These are phyloP conservation scores for Otocyon megalotis DNA, from an alignment of 2,113 vertebrate species.

Conservation along the genomic window DNA sequence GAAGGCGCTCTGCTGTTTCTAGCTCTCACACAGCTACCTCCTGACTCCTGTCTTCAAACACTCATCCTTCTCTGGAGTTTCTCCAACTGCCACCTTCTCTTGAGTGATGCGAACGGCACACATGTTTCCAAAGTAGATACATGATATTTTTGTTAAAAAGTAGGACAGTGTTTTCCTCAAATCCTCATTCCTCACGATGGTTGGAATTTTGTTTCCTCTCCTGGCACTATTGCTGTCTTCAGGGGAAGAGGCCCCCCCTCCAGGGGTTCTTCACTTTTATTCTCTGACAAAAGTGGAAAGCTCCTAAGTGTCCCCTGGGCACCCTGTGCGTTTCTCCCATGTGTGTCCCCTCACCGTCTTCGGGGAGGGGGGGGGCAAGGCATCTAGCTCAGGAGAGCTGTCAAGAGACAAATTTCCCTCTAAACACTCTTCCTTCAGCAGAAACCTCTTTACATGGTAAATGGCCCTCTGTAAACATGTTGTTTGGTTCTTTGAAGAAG, in stretches of 20 bases:
- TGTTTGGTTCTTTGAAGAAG: not conserved
- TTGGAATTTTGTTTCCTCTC: constrained; percentile 1
- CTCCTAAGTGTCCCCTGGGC: not conserved
- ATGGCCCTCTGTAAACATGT: not conserved
- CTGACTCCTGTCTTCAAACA: not conserved
- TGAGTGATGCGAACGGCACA: not conserved
- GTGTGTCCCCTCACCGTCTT: rapidly evolving
- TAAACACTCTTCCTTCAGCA: not conserved
- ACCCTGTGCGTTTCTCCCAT: not conserved
- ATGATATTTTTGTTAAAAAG: not conserved
- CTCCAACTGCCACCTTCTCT: not conserved
- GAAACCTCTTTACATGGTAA: not conserved
- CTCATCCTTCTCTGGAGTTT: not conserved
- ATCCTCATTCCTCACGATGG: not conserved
- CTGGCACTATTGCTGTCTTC: not conserved
- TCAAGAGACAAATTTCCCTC: not conserved
- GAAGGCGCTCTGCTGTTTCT: not conserved
- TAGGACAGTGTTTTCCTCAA: not conserved
- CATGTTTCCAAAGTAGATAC: not conserved
- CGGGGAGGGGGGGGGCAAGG: not conserved
- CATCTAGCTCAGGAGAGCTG: not conserved
- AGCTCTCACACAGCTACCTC: not conserved
- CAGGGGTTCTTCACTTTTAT: not conserved
- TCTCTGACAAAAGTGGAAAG: not conserved
- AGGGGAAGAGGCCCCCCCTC: not conserved